A percentile compares a stretch with the other conserved stretches of the same genome.
These are phyloP conservation scores for Drosophila micromelanica DNA, from an alignment of 1,140 invertebrate genomes.

Conservation along the genomic window DNA sequence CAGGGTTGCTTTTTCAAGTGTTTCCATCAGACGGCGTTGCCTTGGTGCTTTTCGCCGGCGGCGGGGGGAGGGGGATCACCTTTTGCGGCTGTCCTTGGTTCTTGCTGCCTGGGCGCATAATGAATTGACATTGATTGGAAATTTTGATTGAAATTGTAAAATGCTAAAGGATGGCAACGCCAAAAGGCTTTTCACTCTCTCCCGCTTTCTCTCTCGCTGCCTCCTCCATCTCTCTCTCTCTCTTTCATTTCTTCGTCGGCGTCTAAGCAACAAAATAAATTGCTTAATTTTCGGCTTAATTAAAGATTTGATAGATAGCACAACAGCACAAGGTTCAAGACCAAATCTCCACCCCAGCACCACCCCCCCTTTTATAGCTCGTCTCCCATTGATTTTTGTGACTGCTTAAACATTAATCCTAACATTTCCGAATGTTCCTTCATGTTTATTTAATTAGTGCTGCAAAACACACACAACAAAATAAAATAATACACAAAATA, in stretches of 20 bases:
- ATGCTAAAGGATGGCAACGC: slow-evolving; percentile 50
- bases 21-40: slow-evolving; percentile 50
- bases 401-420: slow-evolving; percentile 14
- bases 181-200: slow-evolving; percentile 17
- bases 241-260: background rate
- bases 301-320: slow-evolving; percentile 69
- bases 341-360: background rate
- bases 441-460: slow-evolving; percentile 35
- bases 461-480: slow-evolving; percentile 2
- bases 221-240: background rate
- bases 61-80: slow-evolving; percentile 11
- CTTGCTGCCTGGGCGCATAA: slow-evolving; percentile 56
- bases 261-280: slow-evolving; percentile 59
- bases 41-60: slow-evolving; percentile 48
- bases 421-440: slow-evolving; percentile 9
- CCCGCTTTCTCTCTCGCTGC: background rate
- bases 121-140: slow-evolving; percentile 85
- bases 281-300: slow-evolving; percentile 81
- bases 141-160: slow-evolving; percentile 82
- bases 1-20: slow-evolving; percentile 53
- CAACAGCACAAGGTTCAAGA: background rate
- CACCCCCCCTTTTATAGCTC: too few relatives aligned
- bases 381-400: slow-evolving; percentile 23
- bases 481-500: background rate
- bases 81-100: slow-evolving; percentile 26